Evolutionary conservation across 2,113 vertebrate species (phyloP), one percentile per base, ranked within the genome.

Genomic region (Neolamprologus brichardi): DNA sequence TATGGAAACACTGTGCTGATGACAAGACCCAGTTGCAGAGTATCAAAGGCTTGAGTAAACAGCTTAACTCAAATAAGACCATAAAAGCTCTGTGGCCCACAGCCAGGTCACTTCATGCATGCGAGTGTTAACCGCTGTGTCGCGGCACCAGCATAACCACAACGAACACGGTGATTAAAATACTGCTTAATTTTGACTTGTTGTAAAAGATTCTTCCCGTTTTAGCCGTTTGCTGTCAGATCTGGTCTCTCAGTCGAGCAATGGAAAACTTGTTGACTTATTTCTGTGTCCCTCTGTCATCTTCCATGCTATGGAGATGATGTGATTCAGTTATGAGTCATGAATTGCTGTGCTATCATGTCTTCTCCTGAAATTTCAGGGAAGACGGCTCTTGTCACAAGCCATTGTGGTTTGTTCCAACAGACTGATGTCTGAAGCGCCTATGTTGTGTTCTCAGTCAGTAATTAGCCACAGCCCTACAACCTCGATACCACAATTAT

Each of bases 391-490:
- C 87, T 92, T 90, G 93, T 82, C 82, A 91, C 84, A 91, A 94
- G 37, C 87, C 89, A 94, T 94, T 90, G 87, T 17, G 7, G 91
- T 92, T 90, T 95, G 92, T 91, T 93, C 91, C 93, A 79, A 92
- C 23, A 60, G 95, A 90, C 94, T 91, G 25, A 91, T 95, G 94
- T 92, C 96, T 90, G 39, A 91, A 94, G 93, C 79, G 91, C 88
- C 72, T 79, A 4, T 79, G 91, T 93, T 91, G 92, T 92, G 84
- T 94, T 92, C 90, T 84, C 84, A 88, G 89, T 91, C 89, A 90
- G 92, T 95, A 96, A 96, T 96, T 96, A 96, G 93, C 91, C 86
- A 72, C 86, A 92, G 92, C 90, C 91, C 90, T 83, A 81, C 88
- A 89, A 90, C 91, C 90, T 83, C 88, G 85, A 91, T 94, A 94